Conservation (phyloP, 2,113 vertebrate species). For the Galbula dea region DNA sequence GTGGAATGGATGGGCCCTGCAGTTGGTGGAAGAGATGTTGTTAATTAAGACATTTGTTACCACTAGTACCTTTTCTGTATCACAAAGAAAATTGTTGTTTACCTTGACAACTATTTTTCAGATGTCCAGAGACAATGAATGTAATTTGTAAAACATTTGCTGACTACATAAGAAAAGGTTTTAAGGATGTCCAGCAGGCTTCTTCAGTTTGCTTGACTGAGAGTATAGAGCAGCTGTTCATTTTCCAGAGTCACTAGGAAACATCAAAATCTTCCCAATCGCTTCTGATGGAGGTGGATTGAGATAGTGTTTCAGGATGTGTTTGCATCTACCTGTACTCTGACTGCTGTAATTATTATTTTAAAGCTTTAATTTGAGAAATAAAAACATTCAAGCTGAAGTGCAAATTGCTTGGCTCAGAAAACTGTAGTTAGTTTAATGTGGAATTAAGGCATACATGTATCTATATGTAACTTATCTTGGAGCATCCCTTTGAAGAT, state of each 20-base stretch:
- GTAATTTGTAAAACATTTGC: background rate
- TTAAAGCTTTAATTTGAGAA: background rate
- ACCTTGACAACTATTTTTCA: background rate
- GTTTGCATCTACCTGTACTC: background rate
- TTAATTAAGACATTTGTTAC: background rate
- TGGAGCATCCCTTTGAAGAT: background rate
- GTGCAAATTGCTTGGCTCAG: background rate
- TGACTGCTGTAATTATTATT: background rate
- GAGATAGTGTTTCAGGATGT: background rate
- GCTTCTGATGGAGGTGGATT: background rate
- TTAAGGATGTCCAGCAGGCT: background rate
- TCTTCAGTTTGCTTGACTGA: background rate
- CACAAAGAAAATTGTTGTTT: background rate
- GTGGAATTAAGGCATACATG: background rate
- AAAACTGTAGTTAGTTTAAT: background rate
- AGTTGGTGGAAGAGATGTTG: background rate
- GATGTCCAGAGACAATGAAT: background rate
- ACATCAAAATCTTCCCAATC: background rate
- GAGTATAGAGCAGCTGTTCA: background rate
- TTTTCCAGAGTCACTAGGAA: background rate
- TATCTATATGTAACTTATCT: background rate
- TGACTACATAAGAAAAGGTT: background rate
- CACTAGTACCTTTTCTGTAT: background rate
- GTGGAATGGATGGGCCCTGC: background rate
- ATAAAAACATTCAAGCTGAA: background rate